Conservation (phyloP, 2,888 invertebrate genomes). For the Monopis laevigella region DNA sequence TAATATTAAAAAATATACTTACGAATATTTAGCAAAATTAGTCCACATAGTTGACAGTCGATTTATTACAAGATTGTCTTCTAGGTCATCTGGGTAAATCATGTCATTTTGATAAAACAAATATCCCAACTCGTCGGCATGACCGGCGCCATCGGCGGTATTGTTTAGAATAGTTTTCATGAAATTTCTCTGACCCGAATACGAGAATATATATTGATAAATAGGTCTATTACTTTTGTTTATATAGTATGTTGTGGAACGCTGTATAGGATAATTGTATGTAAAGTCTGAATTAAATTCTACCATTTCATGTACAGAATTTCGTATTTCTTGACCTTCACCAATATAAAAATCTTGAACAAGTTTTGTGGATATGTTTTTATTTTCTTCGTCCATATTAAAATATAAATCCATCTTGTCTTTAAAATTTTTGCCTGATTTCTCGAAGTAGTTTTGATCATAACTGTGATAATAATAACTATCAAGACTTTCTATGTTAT, state of each 20-base stretch:
- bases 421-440: background rate
- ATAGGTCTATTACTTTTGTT: constrained; percentile 25
- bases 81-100: constrained; percentile 19
- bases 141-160: constrained; percentile 25
- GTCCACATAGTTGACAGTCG: constrained; percentile 45
- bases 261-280: constrained; percentile 30
- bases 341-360: constrained; percentile 18
- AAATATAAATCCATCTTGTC: constrained; percentile 2
- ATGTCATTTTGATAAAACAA: constrained; percentile 27
- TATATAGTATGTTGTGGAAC: constrained; percentile 28
- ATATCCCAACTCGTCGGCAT: constrained; percentile 38
- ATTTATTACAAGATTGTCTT: constrained; percentile 33
- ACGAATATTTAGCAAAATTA: constrained; percentile 45
- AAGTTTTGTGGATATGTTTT: background rate
- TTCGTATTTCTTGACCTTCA: constrained; percentile 16
- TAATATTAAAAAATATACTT: constrained; percentile 14
- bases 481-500: constrained; percentile 27
- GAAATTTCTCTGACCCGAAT: constrained; percentile 29
- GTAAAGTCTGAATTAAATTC: constrained; percentile 34
- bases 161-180: constrained; percentile 21
- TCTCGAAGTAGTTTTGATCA: constrained; percentile 1
- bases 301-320: constrained; percentile 22
- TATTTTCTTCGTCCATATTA: background rate
- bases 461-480: background rate
- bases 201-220: constrained; percentile 38